A percentile compares a stretch with the other conserved stretches of the same genome.
Conservation (phyloP, 2,113 vertebrate genomes). For the Hippocampus zosterae region DNA sequence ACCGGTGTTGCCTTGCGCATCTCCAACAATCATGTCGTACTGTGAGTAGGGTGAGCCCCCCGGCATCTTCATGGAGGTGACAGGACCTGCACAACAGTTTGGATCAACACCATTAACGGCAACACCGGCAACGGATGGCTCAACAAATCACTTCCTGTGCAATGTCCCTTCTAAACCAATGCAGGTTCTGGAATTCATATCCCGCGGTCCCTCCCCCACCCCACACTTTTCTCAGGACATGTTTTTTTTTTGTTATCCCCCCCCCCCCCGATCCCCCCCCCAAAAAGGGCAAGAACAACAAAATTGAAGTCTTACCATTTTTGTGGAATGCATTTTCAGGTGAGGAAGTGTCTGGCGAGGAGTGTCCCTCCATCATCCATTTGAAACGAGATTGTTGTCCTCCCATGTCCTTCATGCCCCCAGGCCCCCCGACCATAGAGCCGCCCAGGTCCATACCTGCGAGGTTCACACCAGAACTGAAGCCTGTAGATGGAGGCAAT, state of each 20-base stretch:
- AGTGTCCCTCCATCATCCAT: slow-evolving; percentile 96
- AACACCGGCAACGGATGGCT: slow-evolving; percentile 29
- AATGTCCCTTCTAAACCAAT: too few species aligned
- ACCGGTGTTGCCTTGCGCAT: slow-evolving; percentile 80
- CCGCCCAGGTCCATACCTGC: slow-evolving; percentile 82
- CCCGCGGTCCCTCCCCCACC: too few species aligned
- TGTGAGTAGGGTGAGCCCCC: slow-evolving; percentile 92
- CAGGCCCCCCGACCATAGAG: slow-evolving; percentile 78
- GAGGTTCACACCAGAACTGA: slow-evolving; percentile 78
- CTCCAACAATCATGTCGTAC: slow-evolving; percentile 89
- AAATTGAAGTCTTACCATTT: slow-evolving; percentile 78
- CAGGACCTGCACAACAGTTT: slow-evolving; percentile 71
- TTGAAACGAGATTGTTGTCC: slow-evolving; percentile 93
- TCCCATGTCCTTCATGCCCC: slow-evolving; percentile 80
- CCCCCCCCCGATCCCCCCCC: too few species aligned
- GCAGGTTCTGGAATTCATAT: neutral
- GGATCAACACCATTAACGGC: slow-evolving; percentile 18
- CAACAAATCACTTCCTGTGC: slow-evolving; percentile 11
- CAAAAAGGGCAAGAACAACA: neutral
- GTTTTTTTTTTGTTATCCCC: too few species aligned
- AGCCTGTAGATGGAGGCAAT: slow-evolving; percentile 69
- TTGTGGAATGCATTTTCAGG: slow-evolving; percentile 91
- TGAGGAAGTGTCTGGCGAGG: slow-evolving; percentile 83
- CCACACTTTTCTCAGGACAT: too few species aligned
- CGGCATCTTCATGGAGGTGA: slow-evolving; percentile 87